phyloP scores from a whole-genome alignment of 2,113 vertebrate genomes.

The Leucopternis melanops region DNA sequence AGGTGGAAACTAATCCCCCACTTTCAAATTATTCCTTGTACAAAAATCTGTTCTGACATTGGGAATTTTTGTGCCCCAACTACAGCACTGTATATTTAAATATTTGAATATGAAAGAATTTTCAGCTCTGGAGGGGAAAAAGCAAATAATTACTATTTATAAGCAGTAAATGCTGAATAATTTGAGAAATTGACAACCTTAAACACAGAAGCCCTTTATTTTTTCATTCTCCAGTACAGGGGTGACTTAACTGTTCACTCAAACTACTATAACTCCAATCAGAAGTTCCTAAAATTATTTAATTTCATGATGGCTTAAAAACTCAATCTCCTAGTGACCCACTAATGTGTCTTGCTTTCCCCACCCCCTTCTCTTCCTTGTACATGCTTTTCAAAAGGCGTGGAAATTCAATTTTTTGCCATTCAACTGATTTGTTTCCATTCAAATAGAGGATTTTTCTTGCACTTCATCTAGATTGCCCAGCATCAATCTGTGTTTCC shows the following conservation, averaged over 20 bases:
- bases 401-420: slow-evolving; percentile 45
- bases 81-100: slow-evolving; percentile 68
- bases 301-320: slow-evolving; percentile 50
- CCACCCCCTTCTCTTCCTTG: slow-evolving; percentile 37
- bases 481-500: slow-evolving; percentile 39
- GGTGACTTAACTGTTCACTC: slow-evolving; percentile 37
- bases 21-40: slow-evolving; percentile 78
- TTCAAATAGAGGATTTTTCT: slow-evolving; percentile 54
- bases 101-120: slow-evolving; percentile 77
- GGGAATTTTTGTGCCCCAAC: slow-evolving; percentile 60
- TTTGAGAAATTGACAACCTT: slow-evolving; percentile 65
- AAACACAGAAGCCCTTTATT: slow-evolving; percentile 67
- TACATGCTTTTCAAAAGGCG: slow-evolving; percentile 50
- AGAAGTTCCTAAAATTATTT: slow-evolving; percentile 66
- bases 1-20: slow-evolving; percentile 80
- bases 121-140: slow-evolving; percentile 52
- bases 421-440: slow-evolving; percentile 61
- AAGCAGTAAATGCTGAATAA: slow-evolving; percentile 71
- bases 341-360: slow-evolving; percentile 31
- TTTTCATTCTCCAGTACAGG: slow-evolving; percentile 55
- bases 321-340: slow-evolving; percentile 35
- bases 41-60: slow-evolving; percentile 75
- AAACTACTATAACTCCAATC: slow-evolving; percentile 31
- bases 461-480: slow-evolving; percentile 45
- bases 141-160: slow-evolving; percentile 79